These are phyloP conservation scores for Sciaenops ocellatus DNA, from an alignment of 2,797 vertebrate species.

Conservation along the genomic window DNA sequence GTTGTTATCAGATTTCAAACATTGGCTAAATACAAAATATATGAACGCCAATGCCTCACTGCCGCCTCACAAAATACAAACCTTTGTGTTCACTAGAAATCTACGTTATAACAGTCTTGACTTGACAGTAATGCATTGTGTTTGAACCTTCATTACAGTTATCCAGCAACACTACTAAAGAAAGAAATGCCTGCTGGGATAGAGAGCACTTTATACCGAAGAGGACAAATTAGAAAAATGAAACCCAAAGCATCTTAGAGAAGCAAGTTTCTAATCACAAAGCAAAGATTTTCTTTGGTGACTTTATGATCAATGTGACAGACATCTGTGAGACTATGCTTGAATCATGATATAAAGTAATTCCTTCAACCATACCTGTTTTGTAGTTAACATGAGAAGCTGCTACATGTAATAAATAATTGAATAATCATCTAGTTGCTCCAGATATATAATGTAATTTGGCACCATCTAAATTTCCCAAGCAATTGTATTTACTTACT, in stretches of 20 bases:
- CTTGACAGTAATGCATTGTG: slow-evolving; percentile 5
- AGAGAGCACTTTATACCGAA: slow-evolving; percentile 2
- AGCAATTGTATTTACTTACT: neutral
- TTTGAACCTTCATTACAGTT: slow-evolving; percentile 12
- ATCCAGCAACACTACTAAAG: neutral
- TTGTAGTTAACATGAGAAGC: neutral
- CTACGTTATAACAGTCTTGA: slow-evolving; percentile 50
- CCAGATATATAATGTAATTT: slow-evolving; percentile 12
- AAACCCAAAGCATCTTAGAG: slow-evolving; percentile 18
- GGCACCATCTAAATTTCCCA: slow-evolving; percentile 2
- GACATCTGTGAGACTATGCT: neutral
- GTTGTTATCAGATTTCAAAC: slow-evolving; percentile 8
- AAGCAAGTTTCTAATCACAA: neutral
- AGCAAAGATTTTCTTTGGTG: slow-evolving; percentile 38
- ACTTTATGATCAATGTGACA: neutral
- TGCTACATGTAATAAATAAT: neutral
- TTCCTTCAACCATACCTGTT: slow-evolving; percentile 11
- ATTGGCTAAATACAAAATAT: slow-evolving; percentile 42
- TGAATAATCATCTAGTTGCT: neutral
- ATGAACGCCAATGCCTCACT: neutral
- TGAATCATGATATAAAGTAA: neutral
- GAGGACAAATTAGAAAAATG: slow-evolving; percentile 3
- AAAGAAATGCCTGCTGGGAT: neutral
- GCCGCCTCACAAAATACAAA: slow-evolving; percentile 19
- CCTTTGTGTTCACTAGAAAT: slow-evolving; percentile 25